phyloP scores from a whole-genome alignment of 2,888 invertebrate species.

The Lasioglossum leucozonium region DNA sequence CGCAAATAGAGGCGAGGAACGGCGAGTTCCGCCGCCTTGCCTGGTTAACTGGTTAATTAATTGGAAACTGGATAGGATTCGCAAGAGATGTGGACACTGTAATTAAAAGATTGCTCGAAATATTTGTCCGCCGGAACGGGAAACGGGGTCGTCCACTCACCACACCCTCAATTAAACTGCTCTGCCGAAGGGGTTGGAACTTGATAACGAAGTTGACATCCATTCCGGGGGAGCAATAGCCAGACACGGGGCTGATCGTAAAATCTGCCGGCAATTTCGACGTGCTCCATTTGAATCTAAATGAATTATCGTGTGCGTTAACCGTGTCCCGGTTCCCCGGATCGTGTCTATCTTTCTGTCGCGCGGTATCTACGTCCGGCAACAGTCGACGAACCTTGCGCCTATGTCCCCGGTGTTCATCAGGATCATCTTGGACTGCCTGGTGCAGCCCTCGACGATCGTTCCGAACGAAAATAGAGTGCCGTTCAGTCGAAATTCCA shows the following conservation, averaged over 20 bases:
- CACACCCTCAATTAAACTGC: constrained; percentile 80
- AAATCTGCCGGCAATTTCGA: constrained; percentile 85
- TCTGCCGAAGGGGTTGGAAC: constrained; percentile 86
- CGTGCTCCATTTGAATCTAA: constrained; percentile 86
- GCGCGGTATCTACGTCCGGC: background rate
- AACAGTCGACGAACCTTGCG: constrained; percentile 81
- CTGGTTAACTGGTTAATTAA: background rate
- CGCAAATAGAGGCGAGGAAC: background rate
- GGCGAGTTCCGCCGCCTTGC: background rate
- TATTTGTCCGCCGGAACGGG: constrained; percentile 19
- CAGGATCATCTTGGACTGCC: constrained; percentile 84
- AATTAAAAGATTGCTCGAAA: constrained; percentile 35
- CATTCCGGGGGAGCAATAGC: constrained; percentile 88
- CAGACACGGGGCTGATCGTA: constrained; percentile 87
- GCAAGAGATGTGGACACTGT: constrained; percentile 7
- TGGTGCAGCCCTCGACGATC: constrained; percentile 85
- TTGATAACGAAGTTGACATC: constrained; percentile 88
- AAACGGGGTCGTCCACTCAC: constrained; percentile 71
- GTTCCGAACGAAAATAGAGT: constrained; percentile 86
- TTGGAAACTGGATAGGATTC: background rate
- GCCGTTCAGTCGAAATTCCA: constrained; percentile 85
- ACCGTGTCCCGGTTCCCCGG: background rate
- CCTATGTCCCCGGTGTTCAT: constrained; percentile 87
- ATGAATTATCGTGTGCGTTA: constrained; percentile 22
- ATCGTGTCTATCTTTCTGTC: background rate